Evolutionary conservation across 2,888 invertebrate species (phyloP).

Genomic region (Eutolmus rufibarbis): DNA sequence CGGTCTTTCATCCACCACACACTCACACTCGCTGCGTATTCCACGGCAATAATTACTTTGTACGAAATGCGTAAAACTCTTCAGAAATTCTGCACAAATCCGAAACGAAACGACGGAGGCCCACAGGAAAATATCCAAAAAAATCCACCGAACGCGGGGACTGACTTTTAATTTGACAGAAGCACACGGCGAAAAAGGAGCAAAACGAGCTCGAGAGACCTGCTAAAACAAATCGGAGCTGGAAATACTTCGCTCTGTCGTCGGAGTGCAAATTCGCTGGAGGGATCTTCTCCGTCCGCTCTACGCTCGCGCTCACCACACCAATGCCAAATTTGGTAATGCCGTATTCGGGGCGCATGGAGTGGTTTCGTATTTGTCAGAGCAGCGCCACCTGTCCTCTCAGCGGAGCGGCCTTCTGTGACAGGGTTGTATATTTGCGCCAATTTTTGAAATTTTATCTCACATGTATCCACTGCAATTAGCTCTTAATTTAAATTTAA

Average conservation of each 20-base stretch:
- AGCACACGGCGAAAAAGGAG: conserved; percentile 17
- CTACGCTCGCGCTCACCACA: conserved; percentile 16
- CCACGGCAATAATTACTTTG: not conserved
- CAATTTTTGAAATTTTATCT: no score
- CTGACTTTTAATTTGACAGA: conserved; percentile 13
- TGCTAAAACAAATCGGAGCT: conserved; percentile 5
- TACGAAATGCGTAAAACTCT: conserved; percentile 11
- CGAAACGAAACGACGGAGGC: conserved; percentile 2
- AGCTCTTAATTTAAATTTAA: no score
- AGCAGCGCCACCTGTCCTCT: not conserved
- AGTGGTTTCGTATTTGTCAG: conserved; percentile 20
- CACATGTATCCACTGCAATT: no score
- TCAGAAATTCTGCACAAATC: conserved; percentile 8
- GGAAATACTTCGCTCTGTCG: not conserved
- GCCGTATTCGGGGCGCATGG: conserved; percentile 30
- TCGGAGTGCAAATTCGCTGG: not conserved
- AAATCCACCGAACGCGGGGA: conserved; percentile 34
- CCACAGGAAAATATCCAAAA: conserved; percentile 18
- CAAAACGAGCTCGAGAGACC: not conserved
- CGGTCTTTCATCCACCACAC: conserved; percentile 13
- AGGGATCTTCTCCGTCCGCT: conserved; percentile 8
- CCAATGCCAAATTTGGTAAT: conserved; percentile 27
- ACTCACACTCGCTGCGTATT: conserved; percentile 31
- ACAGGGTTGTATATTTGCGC: not conserved
- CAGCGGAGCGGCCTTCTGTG: not conserved